Evolutionary conservation across 2,797 vertebrate genomes (phyloP).

Genomic region (Ispidina picta): DNA sequence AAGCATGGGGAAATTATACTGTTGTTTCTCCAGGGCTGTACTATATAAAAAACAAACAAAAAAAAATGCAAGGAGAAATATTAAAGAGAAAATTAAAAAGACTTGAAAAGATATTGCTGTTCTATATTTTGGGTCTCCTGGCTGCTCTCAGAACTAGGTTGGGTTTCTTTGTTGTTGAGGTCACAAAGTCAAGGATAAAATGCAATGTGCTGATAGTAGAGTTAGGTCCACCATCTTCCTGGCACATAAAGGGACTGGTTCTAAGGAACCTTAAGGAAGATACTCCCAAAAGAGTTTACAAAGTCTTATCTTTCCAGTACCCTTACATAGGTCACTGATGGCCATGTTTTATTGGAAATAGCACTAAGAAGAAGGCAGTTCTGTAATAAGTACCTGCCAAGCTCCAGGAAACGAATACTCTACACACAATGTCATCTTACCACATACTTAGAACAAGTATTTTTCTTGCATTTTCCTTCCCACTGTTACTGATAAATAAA

Average conservation of each 20-base stretch:
- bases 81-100: neutral
- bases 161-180: neutral
- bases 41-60: neutral
- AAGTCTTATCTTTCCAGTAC: neutral
- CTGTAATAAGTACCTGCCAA: neutral
- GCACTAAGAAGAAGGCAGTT: neutral
- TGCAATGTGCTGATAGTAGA: neutral
- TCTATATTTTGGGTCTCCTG: neutral
- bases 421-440: neutral
- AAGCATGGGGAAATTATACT: neutral
- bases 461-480: neutral
- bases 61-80: neutral
- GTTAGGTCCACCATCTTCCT: neutral
- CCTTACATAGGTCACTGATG: neutral
- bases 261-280: neutral
- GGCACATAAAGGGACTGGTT: neutral
- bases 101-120: neutral
- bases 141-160: neutral
- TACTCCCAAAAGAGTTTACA: neutral
- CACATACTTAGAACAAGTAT: neutral
- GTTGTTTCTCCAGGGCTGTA: neutral
- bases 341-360: neutral
- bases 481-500: neutral
- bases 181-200: neutral
- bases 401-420: neutral